A percentile compares a stretch with the other conserved stretches of the same genome.
These are phyloP conservation scores for Pluvianellus socialis DNA, from an alignment of 2,113 vertebrate species.

Conservation along the genomic window DNA sequence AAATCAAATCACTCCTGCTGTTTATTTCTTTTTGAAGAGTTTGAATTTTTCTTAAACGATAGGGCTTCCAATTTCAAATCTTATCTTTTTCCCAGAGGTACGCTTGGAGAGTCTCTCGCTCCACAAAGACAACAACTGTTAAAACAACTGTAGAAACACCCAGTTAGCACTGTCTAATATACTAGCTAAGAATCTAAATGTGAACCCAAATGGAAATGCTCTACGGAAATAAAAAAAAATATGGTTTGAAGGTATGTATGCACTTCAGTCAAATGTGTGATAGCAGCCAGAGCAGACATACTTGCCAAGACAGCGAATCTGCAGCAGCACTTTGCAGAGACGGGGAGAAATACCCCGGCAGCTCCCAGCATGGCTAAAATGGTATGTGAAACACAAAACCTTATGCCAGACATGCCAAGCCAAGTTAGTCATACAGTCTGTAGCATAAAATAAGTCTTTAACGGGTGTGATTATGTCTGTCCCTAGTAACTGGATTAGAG, in stretches of 20 bases:
- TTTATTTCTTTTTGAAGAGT: constrained; percentile 21
- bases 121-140: neutral
- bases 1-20: constrained; percentile 10
- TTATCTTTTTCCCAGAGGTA: neutral
- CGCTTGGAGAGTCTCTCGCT: neutral
- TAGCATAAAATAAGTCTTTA: neutral
- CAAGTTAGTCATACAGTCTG: neutral
- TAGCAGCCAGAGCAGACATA: neutral
- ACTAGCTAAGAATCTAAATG: neutral
- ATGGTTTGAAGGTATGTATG: neutral
- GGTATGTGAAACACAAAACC: neutral
- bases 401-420: neutral
- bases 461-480: neutral
- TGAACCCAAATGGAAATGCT: neutral
- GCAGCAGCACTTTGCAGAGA: neutral
- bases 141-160: neutral
- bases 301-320: neutral
- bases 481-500: neutral
- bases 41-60: neutral
- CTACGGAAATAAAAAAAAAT: neutral
- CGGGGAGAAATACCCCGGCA: neutral
- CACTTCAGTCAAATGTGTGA: fast-evolving
- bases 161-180: neutral
- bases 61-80: neutral
- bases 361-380: neutral